Base-by-base conservation (phyloP, 2,113 vertebrate species). In the Takifugu flavidus region DNA sequence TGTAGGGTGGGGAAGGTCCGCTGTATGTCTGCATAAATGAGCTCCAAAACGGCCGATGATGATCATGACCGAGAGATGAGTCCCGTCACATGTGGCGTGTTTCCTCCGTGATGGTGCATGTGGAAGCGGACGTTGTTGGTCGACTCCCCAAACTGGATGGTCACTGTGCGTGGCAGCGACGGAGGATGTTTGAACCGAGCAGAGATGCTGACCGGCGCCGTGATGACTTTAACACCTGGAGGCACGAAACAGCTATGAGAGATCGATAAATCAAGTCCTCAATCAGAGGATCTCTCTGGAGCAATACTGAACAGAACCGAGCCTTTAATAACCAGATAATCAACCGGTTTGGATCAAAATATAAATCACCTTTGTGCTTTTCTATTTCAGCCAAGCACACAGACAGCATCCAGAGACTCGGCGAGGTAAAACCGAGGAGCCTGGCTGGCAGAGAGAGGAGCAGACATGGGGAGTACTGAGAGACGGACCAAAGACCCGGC, bases 381-480 rank as follows among this genome's bases (percentile, higher is more conserved):
- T 90, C 89, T 43, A 88, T 77, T 72, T 90, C 88, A 43, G 89
- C 88, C 76, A 89, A 53, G 63, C 87, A 90, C 20, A 74, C 71
- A 3, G 87, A 86, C 49, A 89, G 54, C 76, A 86, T 83, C 87
- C 89, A 91, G n/a, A 90, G 70, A 25, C 70, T 46, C 0, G 44
- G 66, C 3, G 66, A 31, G 1, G n/a, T 74, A 62, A 25, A 74
- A 39, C 84, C 67, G 3, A 76, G 51, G 26, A 87, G 53, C 61
- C 34, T 46, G 53, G 65, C 71, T 0, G 62, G 53, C 10, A 82
- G 55, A 51, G 27, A 66, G 53, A 88, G 46, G 42, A 84, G 56
- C 49, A n/a, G 29, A 25, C 13, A 50, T 6, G 69, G 71, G 31
- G 53, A 74, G 65, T 29, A 58, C 61, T 73, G 77, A 3, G 59